Evolutionary conservation across 2,797 vertebrate genomes (phyloP), one percentile per base, ranked within the genome.

Genomic region (Nyctalus aviator): DNA sequence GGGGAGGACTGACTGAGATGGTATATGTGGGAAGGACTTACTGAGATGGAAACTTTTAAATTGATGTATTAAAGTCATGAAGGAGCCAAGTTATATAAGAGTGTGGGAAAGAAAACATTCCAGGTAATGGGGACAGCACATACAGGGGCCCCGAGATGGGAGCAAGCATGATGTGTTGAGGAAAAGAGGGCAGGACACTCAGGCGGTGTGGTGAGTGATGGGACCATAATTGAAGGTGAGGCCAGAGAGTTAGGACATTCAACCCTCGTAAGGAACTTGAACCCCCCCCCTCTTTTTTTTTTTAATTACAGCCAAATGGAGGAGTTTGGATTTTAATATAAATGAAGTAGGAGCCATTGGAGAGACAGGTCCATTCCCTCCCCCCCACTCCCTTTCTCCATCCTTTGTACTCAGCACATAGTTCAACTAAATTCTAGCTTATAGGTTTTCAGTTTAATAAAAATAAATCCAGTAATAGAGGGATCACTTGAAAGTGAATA

Each of bases 381-480:
- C 88, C 79, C 14, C 59, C n/a, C n/a, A n/a, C n/a, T n/a, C n/a
- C 37, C 37, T 68, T 76, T 88, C 17, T 62, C 14, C 10, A 23
- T 69, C 64, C 53, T 50, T 55, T 71, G 32, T 0, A 64, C 27
- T 30, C 21, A 64, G 46, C n/a, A 93, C 2, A 18, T 23, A 92
- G 82, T 30, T 87, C 84, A 77, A 85, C 69, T 21, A 25, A 87
- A 88, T 88, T 93, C 73, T 85, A 93, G 84, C 69, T 90, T 48
- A 83, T 53, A 87, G 44, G n/a, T 82, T 94, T 97, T 90, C 21
- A 62, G 48, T 82, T 41, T 77, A 77, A 90, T 93, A 57, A 71
- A 94, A 96, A 91, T 94, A 94, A 93, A 94, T 79, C 23, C 41
- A 62, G 64, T 76, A 85, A 71, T 73, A 88, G 48, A 84, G 79